phyloP scores from a whole-genome alignment of 2,113 vertebrate genomes.

The Sclerurus mexicanus region DNA sequence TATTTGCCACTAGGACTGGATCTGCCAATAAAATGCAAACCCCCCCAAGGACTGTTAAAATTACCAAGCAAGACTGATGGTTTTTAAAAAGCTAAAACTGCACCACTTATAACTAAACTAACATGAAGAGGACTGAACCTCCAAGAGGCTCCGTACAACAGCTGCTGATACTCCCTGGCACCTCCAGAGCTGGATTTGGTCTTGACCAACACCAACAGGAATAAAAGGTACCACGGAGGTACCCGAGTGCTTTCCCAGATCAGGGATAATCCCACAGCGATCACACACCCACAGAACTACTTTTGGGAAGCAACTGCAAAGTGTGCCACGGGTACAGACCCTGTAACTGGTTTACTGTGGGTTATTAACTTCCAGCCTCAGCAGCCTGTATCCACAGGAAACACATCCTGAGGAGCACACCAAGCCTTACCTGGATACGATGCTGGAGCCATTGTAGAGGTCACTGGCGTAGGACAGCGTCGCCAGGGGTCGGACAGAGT shows the following conservation, averaged over 20 bases:
- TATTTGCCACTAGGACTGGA: background rate
- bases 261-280: background rate
- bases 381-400: background rate
- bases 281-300: accelerated
- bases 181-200: background rate
- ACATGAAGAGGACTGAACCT: background rate
- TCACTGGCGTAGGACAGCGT: conserved; percentile 97
- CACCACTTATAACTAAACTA: background rate
- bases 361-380: background rate
- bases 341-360: accelerated
- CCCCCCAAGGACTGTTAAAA: background rate
- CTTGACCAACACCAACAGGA: background rate
- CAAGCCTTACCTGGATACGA: conserved; percentile 92
- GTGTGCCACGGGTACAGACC: background rate
- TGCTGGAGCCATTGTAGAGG: conserved; percentile 98
- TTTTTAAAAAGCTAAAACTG: background rate
- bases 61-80: background rate
- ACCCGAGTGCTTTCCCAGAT: background rate
- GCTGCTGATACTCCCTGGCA: background rate
- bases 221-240: background rate
- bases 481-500: conserved; percentile 93
- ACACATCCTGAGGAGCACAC: accelerated
- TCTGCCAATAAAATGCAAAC: background rate
- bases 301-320: background rate
- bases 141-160: background rate